Conservation (phyloP, 2,888 invertebrate genomes). For the Nymphalis urticae region DNA sequence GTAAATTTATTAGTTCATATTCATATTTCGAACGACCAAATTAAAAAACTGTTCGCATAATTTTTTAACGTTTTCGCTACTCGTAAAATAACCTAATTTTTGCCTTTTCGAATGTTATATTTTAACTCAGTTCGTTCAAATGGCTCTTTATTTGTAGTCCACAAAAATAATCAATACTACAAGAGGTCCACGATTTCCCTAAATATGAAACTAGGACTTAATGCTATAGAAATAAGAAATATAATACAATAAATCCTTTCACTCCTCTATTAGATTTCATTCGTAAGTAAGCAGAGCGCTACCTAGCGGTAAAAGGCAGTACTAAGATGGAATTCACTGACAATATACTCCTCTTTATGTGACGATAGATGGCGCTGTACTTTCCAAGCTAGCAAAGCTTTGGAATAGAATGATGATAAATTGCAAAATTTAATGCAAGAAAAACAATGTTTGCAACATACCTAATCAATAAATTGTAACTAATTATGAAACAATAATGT, state of each 20-base stretch:
- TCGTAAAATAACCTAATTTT: constrained; percentile 4
- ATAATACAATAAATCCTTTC: neutral
- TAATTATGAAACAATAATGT: too few relatives aligned
- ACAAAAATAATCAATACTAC: constrained; percentile 12
- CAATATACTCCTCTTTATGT: constrained; percentile 9
- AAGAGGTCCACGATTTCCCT: neutral
- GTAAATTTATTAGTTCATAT: neutral
- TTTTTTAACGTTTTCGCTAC: neutral
- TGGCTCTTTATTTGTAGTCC: constrained; percentile 3
- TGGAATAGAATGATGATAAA: too few relatives aligned
- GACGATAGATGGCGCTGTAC: constrained; percentile 47
- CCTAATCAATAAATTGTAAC: too few relatives aligned
- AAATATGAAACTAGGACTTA: neutral
- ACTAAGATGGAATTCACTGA: constrained; percentile 34
- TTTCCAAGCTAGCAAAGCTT: neutral
- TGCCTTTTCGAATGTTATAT: constrained; percentile 4
- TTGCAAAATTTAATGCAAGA: too few relatives aligned
- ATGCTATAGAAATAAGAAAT: neutral
- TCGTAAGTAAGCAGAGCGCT: constrained; percentile 33
- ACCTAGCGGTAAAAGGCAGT: constrained; percentile 43
- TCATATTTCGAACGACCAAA: neutral
- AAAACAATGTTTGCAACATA: too few relatives aligned
- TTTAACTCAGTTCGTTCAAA: constrained; percentile 4
- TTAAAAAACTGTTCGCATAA: neutral
- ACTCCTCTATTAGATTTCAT: neutral